Evolutionary conservation across 2,888 invertebrate species (phyloP).

Genomic region (Cybosia mesomella): DNA sequence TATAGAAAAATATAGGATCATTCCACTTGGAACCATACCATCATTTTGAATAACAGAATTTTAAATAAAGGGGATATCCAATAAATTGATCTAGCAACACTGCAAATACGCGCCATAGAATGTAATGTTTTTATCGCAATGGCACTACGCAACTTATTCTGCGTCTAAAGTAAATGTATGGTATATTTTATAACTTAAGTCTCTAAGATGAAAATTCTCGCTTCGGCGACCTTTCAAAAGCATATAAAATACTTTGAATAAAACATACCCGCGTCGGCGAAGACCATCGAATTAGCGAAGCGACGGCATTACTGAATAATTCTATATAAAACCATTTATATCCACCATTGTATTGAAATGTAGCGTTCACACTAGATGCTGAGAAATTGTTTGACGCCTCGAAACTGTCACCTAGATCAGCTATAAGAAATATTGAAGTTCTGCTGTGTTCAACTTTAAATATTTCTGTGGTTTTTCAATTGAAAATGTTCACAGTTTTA

Average conservation of each 20-base stretch:
- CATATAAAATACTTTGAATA: conserved; percentile 47
- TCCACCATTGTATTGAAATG: conserved; percentile 51
- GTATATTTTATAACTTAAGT: conserved; percentile 10
- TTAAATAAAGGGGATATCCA: neutral
- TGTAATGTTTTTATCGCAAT: neutral
- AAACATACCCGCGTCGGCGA: conserved; percentile 42
- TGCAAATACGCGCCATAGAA: neutral
- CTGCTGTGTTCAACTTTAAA: neutral
- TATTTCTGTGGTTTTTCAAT: neutral
- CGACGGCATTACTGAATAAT: conserved; percentile 47
- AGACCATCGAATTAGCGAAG: conserved; percentile 41
- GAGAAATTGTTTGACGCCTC: conserved; percentile 23
- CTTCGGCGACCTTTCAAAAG: conserved; percentile 27
- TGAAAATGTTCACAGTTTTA: neutral
- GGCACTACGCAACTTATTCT: neutral
- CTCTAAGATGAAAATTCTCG: conserved; percentile 4
- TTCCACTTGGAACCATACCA: no score
- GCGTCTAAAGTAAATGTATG: conserved; percentile 3
- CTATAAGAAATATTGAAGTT: conserved; percentile 3
- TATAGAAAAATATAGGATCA: no score
- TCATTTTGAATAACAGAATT: no score
- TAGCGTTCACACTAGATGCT: conserved; percentile 6
- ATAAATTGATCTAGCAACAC: no score
- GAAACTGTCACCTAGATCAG: conserved; percentile 2
- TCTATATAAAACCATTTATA: conserved; percentile 23